These are phyloP conservation scores for Alloscopus bannaensis DNA, from an alignment of 2,888 invertebrate genomes.

Conservation along the genomic window DNA sequence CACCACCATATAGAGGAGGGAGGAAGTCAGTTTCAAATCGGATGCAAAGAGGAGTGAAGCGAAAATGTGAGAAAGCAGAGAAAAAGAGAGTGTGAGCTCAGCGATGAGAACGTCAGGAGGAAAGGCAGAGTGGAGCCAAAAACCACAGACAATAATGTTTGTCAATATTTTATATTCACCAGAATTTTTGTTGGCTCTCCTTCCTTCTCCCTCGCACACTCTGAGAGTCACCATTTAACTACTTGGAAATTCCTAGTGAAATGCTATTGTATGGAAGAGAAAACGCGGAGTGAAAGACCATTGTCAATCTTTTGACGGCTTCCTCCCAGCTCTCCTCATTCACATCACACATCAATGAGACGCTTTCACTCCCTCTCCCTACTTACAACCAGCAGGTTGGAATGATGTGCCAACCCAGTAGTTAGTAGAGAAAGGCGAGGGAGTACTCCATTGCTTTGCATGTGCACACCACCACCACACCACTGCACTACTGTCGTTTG, in stretches of 20 bases:
- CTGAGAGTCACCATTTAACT: too few relatives aligned
- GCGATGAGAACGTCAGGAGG: slow-evolving; percentile 22
- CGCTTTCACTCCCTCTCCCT: too few relatives aligned
- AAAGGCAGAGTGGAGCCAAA: slow-evolving; percentile 43
- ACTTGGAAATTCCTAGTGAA: slow-evolving; percentile 15
- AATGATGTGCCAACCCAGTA: background rate
- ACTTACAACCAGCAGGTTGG: background rate
- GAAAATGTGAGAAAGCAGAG: background rate
- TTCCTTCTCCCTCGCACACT: too few relatives aligned
- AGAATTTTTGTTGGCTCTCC: slow-evolving; percentile 41
- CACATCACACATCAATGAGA: too few relatives aligned
- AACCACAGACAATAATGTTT: slow-evolving; percentile 51
- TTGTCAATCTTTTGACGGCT: slow-evolving; percentile 7
- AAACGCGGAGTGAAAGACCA: background rate
- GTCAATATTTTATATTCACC: slow-evolving; percentile 43
- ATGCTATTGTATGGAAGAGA: slow-evolving; percentile 9
- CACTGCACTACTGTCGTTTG: too few relatives aligned
- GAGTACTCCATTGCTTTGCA: too few relatives aligned
- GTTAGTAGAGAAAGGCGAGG: too few relatives aligned
- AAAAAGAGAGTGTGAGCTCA: background rate
- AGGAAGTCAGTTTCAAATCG: slow-evolving; percentile 13
- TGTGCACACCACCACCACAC: too few relatives aligned
- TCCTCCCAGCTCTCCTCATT: background rate
- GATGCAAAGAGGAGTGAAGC: background rate
- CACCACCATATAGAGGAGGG: slow-evolving; percentile 5